These are phyloP conservation scores for Brachionus asplanchnoidis DNA, from an alignment of 1,140 invertebrate species.

Conservation along the genomic window DNA sequence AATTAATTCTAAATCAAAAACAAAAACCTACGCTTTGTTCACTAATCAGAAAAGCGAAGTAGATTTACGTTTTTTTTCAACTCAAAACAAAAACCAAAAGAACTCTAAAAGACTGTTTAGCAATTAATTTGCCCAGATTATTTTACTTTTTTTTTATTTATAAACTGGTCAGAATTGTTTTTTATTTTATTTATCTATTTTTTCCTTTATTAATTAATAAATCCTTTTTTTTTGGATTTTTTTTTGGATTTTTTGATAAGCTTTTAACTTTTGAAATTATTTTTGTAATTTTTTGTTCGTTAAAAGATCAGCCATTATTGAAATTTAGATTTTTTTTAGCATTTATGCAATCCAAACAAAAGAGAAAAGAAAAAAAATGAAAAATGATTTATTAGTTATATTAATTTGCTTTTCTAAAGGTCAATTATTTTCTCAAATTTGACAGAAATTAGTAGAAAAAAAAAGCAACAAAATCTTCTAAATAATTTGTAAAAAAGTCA, in stretches of 20 bases:
- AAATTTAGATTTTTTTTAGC: background rate
- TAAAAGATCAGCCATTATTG: background rate
- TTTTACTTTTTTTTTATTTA: background rate
- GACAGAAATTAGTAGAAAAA: no score
- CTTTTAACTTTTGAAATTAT: background rate
- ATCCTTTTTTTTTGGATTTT: no score
- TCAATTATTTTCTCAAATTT: no score
- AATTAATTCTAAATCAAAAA: background rate
- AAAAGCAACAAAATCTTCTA: no score
- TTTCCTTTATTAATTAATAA: background rate
- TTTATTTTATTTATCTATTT: background rate
- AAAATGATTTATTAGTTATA: background rate
- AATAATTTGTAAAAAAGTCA: no score
- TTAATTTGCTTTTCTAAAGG: no score
- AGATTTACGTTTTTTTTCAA: background rate
- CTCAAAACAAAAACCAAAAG: background rate
- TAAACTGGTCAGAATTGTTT: background rate
- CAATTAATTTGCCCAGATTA: background rate
- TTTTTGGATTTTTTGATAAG: background rate
- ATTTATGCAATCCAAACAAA: background rate
- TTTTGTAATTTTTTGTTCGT: background rate
- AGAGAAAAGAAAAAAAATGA: background rate
- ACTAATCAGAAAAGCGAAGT: background rate
- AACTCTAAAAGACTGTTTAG: background rate
- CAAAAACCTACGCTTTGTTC: background rate